Conservation (phyloP, 2,113 vertebrate genomes). For the Brachyhypopomus occidentalis region DNA sequence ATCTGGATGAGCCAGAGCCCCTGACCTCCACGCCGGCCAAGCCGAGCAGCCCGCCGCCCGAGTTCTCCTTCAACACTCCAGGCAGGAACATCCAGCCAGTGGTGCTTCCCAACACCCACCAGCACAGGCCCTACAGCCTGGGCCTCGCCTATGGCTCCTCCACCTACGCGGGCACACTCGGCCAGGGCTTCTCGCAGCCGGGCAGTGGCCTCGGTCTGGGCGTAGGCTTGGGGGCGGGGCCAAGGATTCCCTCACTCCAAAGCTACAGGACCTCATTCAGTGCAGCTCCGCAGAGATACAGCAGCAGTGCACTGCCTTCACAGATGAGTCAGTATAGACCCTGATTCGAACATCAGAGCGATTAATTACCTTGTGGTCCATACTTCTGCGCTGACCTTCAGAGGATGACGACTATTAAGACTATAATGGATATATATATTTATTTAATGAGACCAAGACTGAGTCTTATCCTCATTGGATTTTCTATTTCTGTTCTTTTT, state of each 20-base stretch:
- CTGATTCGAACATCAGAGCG: conserved; percentile 62
- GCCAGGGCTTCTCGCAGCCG: conserved; percentile 74
- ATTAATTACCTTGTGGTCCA: background rate
- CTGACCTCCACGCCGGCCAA: conserved; percentile 91
- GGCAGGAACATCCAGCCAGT: conserved; percentile 84
- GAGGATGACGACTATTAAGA: background rate
- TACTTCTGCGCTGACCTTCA: conserved; percentile 3
- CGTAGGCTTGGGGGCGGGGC: conserved; percentile 28
- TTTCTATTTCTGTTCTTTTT: conserved; percentile 37
- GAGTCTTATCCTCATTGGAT: conserved; percentile 36
- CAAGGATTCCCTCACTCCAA: conserved; percentile 66
- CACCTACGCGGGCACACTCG: conserved; percentile 74
- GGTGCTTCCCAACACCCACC: conserved; percentile 79
- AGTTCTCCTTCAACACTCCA: conserved; percentile 92
- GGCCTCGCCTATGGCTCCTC: conserved; percentile 77
- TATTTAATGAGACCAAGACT: conserved; percentile 58
- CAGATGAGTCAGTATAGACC: conserved; percentile 77
- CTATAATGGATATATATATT: conserved; percentile 50
- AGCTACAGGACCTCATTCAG: conserved; percentile 84
- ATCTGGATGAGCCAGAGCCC: conserved; percentile 72
- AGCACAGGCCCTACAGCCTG: conserved; percentile 79
- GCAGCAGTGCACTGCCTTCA: conserved; percentile 67
- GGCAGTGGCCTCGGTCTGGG: conserved; percentile 66
- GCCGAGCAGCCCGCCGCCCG: conserved; percentile 86
- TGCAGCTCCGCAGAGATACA: conserved; percentile 76